phyloP scores from a whole-genome alignment of 2,888 invertebrate species.

The Fragum whitleyi region DNA sequence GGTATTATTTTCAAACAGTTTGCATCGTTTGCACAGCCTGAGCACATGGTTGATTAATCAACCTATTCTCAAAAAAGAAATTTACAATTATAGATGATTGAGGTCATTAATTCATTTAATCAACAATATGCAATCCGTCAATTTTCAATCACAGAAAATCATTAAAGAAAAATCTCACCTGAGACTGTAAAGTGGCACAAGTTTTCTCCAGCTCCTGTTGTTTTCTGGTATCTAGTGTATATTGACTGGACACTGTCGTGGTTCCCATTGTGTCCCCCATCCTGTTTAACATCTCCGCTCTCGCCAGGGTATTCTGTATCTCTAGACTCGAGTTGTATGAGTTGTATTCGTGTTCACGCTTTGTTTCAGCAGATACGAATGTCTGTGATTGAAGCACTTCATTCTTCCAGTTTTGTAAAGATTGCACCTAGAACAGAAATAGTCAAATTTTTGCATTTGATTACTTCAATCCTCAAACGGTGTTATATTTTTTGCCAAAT shows the following conservation, averaged over 20 bases:
- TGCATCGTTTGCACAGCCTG: too few species aligned
- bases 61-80: too few species aligned
- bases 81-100: too few species aligned
- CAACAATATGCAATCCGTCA: too few species aligned
- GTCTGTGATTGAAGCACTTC: conserved; percentile 73
- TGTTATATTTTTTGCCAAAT: too few species aligned
- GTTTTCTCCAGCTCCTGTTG: conserved; percentile 78
- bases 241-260: conserved; percentile 37
- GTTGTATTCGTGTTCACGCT: conserved; percentile 68
- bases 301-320: conserved; percentile 72
- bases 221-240: conserved; percentile 67
- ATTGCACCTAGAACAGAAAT: conserved; percentile 72
- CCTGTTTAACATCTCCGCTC: conserved; percentile 64
- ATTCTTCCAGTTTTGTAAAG: conserved; percentile 77
- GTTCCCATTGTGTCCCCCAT: conserved; percentile 47
- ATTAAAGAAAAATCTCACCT: too few species aligned
- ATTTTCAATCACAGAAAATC: too few species aligned
- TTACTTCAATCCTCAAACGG: too few species aligned
- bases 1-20: too few species aligned
- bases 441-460: too few species aligned
- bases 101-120: too few species aligned
- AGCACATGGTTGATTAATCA: too few species aligned
- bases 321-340: conserved; percentile 72
- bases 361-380: conserved; percentile 63
- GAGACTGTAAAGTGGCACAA: conserved; percentile 80